A percentile compares a stretch with the other conserved stretches of the same genome.
These are phyloP conservation scores for Nephrotoma appendiculata DNA, from an alignment of 2,888 invertebrate species.

Conservation along the genomic window DNA sequence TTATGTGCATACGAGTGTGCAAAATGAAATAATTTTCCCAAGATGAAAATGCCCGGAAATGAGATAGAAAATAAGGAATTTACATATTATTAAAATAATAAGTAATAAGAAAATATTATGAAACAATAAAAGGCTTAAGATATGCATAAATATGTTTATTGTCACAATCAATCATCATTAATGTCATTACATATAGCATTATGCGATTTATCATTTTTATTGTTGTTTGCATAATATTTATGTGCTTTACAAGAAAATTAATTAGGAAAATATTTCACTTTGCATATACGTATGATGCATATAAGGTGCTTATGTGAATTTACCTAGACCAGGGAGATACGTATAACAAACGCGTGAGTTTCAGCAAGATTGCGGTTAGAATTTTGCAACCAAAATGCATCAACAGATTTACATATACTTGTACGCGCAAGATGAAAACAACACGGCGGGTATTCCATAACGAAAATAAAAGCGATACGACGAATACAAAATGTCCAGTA, in stretches of 20 bases:
- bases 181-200: background rate
- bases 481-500: too few relatives aligned
- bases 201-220: background rate
- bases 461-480: too few relatives aligned
- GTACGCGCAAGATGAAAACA: too few relatives aligned
- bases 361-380: too few relatives aligned
- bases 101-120: background rate
- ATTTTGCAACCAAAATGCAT: too few relatives aligned
- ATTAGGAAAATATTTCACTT: background rate
- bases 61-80: background rate
- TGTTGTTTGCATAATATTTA: background rate
- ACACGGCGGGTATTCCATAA: too few relatives aligned
- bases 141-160: background rate
- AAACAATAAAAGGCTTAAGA: background rate
- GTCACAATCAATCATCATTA: background rate
- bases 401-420: too few relatives aligned
- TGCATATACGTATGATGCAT: background rate
- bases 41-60: background rate
- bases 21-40: background rate
- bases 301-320: background rate
- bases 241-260: background rate
- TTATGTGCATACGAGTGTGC: background rate
- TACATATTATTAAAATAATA: background rate
- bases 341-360: too few relatives aligned
- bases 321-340: background rate